These are phyloP conservation scores for Beroe forskalii DNA, from an alignment of 37 sponge, comb jelly and placozoan species.

Conservation along the genomic window DNA sequence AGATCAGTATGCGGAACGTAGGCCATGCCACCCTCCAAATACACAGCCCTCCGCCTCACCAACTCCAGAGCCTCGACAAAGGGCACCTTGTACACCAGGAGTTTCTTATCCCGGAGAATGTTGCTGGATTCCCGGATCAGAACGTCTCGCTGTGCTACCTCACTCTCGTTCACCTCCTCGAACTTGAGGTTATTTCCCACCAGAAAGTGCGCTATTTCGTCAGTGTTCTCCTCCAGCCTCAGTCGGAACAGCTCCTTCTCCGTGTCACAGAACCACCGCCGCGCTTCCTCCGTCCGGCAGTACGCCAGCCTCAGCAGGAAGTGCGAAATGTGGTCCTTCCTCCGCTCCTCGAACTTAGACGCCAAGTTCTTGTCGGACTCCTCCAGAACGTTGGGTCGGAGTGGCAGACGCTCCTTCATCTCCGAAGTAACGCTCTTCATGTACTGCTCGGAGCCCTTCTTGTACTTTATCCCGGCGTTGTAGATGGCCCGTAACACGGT, in stretches of 20 bases:
- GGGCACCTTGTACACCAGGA: conserved; percentile 69
- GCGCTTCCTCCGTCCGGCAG: conserved; percentile 70
- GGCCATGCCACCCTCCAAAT: conserved; percentile 70
- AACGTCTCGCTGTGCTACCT: not conserved
- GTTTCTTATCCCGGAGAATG: not conserved
- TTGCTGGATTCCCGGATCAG: conserved; percentile 24
- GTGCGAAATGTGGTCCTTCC: conserved; percentile 90
- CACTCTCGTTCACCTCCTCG: not conserved
- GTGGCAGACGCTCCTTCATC: conserved; percentile 66
- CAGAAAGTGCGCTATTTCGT: conserved; percentile 36
- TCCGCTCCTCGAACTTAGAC: conserved; percentile 63
- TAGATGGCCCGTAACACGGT: conserved; percentile 26
- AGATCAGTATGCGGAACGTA: conserved; percentile 75
- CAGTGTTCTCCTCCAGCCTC: conserved; percentile 7
- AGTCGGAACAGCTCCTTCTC: conserved; percentile 50
- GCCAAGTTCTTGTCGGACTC: not conserved
- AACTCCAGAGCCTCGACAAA: conserved; percentile 79
- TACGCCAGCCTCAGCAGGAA: conserved; percentile 92
- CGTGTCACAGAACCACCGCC: conserved; percentile 48
- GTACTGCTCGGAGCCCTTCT: conserved; percentile 47
- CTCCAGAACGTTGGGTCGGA: conserved; percentile 64
- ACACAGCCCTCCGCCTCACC: conserved; percentile 70
- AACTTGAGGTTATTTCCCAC: not conserved
- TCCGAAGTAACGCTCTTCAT: conserved; percentile 43
- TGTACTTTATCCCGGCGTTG: conserved; percentile 65